A percentile compares a stretch with the other conserved stretches of the same genome.
Evolutionary conservation across 2,888 invertebrate species (phyloP).

Genomic region (Sturmia bella): DNA sequence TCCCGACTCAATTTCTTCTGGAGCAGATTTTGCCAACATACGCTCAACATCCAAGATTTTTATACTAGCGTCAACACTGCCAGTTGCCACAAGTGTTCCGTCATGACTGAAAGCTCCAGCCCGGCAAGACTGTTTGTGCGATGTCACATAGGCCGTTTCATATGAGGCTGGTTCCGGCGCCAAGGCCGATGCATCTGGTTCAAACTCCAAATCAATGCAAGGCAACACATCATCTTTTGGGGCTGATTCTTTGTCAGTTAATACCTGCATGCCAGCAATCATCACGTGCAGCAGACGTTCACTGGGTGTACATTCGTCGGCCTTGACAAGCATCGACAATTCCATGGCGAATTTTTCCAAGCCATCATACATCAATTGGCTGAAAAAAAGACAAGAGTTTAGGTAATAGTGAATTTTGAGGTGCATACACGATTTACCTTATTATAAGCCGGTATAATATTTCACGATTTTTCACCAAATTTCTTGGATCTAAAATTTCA

Average conservation of each 20-base stretch:
- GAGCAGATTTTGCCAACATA: slow-evolving; percentile 98
- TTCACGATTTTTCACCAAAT: slow-evolving; percentile 94
- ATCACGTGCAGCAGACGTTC: slow-evolving; percentile 94
- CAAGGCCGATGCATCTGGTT: slow-evolving; percentile 95
- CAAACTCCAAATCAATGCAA: slow-evolving; percentile 93
- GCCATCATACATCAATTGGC: slow-evolving; percentile 98
- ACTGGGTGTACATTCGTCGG: slow-evolving; percentile 97
- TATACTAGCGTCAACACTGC: slow-evolving; percentile 98
- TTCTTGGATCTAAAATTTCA: slow-evolving; percentile 85
- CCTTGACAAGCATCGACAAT: slow-evolving; percentile 91
- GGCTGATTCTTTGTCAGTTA: slow-evolving; percentile 85
- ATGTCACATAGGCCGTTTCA: slow-evolving; percentile 99
- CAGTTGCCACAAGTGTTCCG: slow-evolving; percentile 98
- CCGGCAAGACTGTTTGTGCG: slow-evolving; percentile 97
- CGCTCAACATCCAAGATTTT: slow-evolving; percentile 99
- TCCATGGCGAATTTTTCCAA: slow-evolving; percentile 95
- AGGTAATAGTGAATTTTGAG: not conserved
- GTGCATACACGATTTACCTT: slow-evolving; percentile 84
- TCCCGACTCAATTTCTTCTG: slow-evolving; percentile 91
- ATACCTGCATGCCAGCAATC: slow-evolving; percentile 91
- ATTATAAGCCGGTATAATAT: slow-evolving; percentile 94
- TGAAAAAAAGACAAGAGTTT: slow-evolving; percentile 80
- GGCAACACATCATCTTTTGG: slow-evolving; percentile 81
- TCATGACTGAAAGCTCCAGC: slow-evolving; percentile 97
- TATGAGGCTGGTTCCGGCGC: slow-evolving; percentile 98